A percentile compares a stretch with the other conserved stretches of the same genome.
These are phyloP conservation scores for Hydrozoanthus tunicans DNA, from an alignment of 64 coral and sea anemone species.

Conservation along the genomic window DNA sequence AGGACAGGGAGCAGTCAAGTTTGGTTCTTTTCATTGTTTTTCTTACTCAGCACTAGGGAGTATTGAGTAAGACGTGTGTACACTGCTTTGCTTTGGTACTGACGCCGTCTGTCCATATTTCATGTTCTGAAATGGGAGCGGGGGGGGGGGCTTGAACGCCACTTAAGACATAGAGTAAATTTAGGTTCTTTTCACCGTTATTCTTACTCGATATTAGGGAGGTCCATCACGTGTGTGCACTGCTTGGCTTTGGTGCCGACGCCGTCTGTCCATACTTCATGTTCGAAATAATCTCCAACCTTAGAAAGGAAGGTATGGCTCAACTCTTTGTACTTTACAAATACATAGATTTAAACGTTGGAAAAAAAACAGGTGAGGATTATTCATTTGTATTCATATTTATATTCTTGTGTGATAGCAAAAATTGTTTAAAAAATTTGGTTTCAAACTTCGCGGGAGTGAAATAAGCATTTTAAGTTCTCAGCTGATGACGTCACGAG, in stretches of 20 bases:
- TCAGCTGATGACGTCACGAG: no score
- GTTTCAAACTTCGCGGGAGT: no score
- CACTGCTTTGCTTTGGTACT: constrained; percentile 81
- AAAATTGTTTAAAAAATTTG: background rate
- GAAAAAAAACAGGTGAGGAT: background rate
- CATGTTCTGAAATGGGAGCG: constrained; percentile 61
- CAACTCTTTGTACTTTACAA: background rate
- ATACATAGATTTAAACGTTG: background rate
- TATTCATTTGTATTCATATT: background rate
- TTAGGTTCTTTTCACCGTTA: background rate
- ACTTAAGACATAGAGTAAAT: no score
- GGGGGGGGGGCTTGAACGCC: no score
- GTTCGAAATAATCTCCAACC: constrained; percentile 84
- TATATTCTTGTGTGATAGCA: background rate
- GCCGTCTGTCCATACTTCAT: constrained; percentile 91
- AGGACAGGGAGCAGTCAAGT: no score
- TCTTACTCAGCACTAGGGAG: constrained; percentile 52
- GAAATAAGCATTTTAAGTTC: no score
- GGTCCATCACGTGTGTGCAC: constrained; percentile 88
- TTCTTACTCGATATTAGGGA: constrained; percentile 51
- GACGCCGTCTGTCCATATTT: constrained; percentile 94
- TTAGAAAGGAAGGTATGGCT: constrained; percentile 76
- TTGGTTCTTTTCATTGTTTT: background rate
- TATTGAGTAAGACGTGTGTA: constrained; percentile 75
- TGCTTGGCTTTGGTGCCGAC: constrained; percentile 90